Base-by-base conservation (phyloP, 2,797 vertebrate species). In the Dendrocincla fuliginosa region DNA sequence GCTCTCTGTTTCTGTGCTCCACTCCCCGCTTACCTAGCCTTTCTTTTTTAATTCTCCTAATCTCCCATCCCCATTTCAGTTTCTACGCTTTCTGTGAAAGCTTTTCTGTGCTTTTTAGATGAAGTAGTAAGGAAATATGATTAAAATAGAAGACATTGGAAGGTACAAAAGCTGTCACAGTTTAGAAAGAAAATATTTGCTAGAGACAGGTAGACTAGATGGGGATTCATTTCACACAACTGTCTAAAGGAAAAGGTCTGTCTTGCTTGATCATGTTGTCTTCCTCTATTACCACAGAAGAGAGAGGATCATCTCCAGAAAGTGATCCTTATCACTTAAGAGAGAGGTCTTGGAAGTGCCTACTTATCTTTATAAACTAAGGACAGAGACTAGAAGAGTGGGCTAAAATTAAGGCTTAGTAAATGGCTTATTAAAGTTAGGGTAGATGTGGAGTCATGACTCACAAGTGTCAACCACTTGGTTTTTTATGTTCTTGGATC, bases 21-120 rank as follows among this genome's bases (percentile, higher is more conserved):
- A 1, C 1, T 3, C 3, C 5, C 5, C 6, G 2, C 10, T 73
- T 46, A 23, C 5, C 4, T 56, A 50, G 7, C 3, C 13, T 15
- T 25, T 10, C 24, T 56, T 57, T 33, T 33, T 55, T 49, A 13
- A 5, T 47, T 52, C 4, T 9, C 6, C 3, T 18, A 73, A 23
- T 5, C 4, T 20, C 27, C 6, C 24, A 46, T 5, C 2, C 5
- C 16, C 9, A 28, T 39, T 50, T 67, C 23, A 42, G 9, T 42
- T 91, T 75, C 33, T 77, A 25, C 3, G 18, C 2, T 74, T 90
- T 89, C 16, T 74, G 2, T 52, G 13, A n/a, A n/a, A n/a, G n/a
- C n/a, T n/a, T n/a, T n/a, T n/a, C n/a, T n/a, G n/a, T n/a, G n/a
- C n/a, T n/a, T n/a, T n/a, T 82, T 74, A 83, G 13, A 42, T 63